A percentile compares a stretch with the other conserved stretches of the same genome.
These are phyloP conservation scores for Osmerus mordax DNA, from an alignment of 2,113 vertebrate genomes.

Conservation along the genomic window DNA sequence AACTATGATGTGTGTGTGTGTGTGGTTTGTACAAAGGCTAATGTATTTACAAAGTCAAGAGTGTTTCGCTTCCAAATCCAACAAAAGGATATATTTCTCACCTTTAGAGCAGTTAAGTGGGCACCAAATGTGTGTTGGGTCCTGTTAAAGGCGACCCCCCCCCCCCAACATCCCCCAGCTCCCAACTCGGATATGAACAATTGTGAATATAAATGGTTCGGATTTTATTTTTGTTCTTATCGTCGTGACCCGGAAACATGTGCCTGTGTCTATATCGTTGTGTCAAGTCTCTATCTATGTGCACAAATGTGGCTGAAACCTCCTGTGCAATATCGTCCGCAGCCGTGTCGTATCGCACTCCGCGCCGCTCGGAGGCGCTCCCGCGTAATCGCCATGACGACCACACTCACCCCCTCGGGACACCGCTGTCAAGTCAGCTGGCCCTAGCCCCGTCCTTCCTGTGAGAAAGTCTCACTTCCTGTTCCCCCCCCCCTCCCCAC, in stretches of 20 bases:
- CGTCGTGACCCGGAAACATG: slow-evolving; percentile 27
- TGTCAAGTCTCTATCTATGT: slow-evolving; percentile 36
- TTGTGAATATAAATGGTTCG: slow-evolving; percentile 40
- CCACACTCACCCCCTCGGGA: too few relatives aligned
- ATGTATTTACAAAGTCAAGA: slow-evolving; percentile 55
- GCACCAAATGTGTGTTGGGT: not conserved
- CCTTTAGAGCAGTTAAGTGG: not conserved
- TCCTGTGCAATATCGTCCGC: slow-evolving; percentile 55
- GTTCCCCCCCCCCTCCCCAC: not conserved
- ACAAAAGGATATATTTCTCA: slow-evolving; percentile 22
- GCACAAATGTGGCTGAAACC: slow-evolving; percentile 38
- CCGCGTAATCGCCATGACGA: not conserved
- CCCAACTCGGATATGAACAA: slow-evolving; percentile 16
- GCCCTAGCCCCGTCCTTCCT: too few relatives aligned
- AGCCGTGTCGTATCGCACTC: slow-evolving; percentile 11
- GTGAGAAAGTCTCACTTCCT: too few relatives aligned
- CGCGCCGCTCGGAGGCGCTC: slow-evolving; percentile 8
- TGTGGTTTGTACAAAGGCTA: slow-evolving; percentile 65
- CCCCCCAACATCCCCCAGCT: not conserved
- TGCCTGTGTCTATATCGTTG: slow-evolving; percentile 51
- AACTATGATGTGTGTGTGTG: slow-evolving; percentile 34
- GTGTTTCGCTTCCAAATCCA: slow-evolving; percentile 31
- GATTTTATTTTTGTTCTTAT: slow-evolving; percentile 46
- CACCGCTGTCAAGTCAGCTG: too few relatives aligned
- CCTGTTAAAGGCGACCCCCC: slow-evolving; percentile 24